Evolutionary conservation across 2,797 vertebrate species (phyloP), one percentile per base, ranked within the genome.

Genomic region (Onychomys arenicola): DNA sequence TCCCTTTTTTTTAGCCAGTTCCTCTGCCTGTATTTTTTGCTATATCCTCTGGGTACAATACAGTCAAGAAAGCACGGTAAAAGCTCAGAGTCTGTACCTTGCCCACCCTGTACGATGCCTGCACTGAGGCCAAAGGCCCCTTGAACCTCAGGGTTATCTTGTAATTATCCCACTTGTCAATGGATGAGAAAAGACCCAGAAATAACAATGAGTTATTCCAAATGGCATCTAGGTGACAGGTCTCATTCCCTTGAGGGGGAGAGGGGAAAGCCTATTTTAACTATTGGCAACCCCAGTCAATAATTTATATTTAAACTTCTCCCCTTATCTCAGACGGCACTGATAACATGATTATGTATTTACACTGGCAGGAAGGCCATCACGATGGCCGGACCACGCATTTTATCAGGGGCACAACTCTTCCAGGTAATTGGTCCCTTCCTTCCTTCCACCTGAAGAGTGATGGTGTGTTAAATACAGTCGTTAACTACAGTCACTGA

Each of bases 391-490:
- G 89, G 94, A 95, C 65, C 81, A 67, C 95, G 52, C 2, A 96
- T 75, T 34, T 95, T 86, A 6, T 93, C 87, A 43, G 85, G 90
- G 97, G 49, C 4, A 2, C 25, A 43, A 0, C 75, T 96, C 90
- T 96, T 94, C 78, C 69, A 88, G 0, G 93, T 98, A 89, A 97
- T 97, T 96, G 98, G 96, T 9, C 17, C 59, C 90, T 93, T 95
- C 65, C 96, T 98, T 98, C 98, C 97, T 99, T 98, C 98, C 98
- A 98, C 94, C 96, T 97, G 75, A 96, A 16, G 1, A 43, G 57
- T 82, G 49, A 80, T 89, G 85, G 78, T 27, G 43, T 90, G 96
- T 95, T 91, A 80, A 96, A 95, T 95, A 88, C 76, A 14, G 52
- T 52, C 52, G 96, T 95, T 91, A 80, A 96, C 95, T 95, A 88